These are phyloP conservation scores for Dryobotodes eremita DNA, from an alignment of 2,888 invertebrate genomes.

Conservation along the genomic window DNA sequence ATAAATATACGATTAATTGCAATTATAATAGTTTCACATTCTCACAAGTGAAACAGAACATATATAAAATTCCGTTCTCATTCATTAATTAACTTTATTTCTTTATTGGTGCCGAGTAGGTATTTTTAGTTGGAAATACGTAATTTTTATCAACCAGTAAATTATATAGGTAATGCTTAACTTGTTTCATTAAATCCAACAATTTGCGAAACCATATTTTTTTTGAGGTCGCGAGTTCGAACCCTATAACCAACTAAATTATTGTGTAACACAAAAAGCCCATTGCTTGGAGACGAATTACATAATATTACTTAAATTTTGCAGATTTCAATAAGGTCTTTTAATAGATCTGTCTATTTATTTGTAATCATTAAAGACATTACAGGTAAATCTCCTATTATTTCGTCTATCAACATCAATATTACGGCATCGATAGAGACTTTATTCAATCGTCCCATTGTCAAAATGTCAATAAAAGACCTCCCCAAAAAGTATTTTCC, in stretches of 20 bases:
- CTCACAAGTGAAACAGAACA: slow-evolving; percentile 1
- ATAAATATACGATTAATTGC: slow-evolving; percentile 18
- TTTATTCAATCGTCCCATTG: neutral
- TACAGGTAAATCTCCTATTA: neutral
- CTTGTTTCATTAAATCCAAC: neutral
- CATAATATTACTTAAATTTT: neutral
- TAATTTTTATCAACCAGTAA: neutral
- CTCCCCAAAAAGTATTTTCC: slow-evolving; percentile 8
- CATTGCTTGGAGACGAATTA: neutral
- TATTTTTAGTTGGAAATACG: slow-evolving; percentile 11
- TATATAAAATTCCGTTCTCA: slow-evolving; percentile 22
- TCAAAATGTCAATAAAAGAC: slow-evolving; percentile 18
- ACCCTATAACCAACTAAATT: neutral
- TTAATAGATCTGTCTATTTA: neutral
- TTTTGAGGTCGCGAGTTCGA: neutral
- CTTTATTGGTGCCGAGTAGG: neutral
- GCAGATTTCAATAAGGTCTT: neutral
- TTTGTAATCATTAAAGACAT: neutral
- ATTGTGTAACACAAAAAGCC: neutral
- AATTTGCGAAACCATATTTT: neutral
- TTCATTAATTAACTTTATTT: neutral
- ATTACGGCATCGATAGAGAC: neutral
- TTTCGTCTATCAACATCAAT: neutral
- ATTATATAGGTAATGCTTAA: neutral
- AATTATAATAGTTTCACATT: slow-evolving; percentile 19